Evolutionary conservation across 2,113 vertebrate genomes (phyloP).

Genomic region (Plecotus auritus): DNA sequence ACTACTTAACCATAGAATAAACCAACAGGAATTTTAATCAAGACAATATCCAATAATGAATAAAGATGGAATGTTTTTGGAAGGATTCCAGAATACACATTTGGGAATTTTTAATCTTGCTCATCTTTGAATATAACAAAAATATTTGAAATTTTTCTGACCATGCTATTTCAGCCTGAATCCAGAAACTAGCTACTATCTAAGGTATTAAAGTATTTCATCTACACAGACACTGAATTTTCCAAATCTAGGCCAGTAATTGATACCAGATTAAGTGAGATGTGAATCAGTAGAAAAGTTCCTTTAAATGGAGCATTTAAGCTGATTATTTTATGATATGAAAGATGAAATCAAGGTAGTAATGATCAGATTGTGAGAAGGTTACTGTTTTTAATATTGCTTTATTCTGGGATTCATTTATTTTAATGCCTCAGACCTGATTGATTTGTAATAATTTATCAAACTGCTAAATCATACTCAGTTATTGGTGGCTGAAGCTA

Average conservation of each 20-base stretch:
- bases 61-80: conserved; percentile 84
- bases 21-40: conserved; percentile 92
- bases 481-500: neutral
- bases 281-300: conserved; percentile 69
- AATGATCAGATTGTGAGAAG: conserved; percentile 5
- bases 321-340: conserved; percentile 45
- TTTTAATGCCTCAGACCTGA: neutral
- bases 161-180: conserved; percentile 82
- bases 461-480: neutral
- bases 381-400: neutral
- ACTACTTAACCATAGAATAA: conserved; percentile 83
- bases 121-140: conserved; percentile 84
- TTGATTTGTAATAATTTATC: conserved; percentile 17
- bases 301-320: conserved; percentile 52
- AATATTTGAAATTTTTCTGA: conserved; percentile 80
- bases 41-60: conserved; percentile 89
- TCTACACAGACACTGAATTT: conserved; percentile 89
- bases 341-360: conserved; percentile 41
- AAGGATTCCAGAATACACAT: conserved; percentile 82
- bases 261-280: conserved; percentile 82
- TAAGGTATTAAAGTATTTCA: conserved; percentile 86
- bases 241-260: conserved; percentile 86
- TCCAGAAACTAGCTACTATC: conserved; percentile 85
- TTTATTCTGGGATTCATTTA: neutral
- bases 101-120: conserved; percentile 86